Evolutionary conservation across 2,797 vertebrate species (phyloP), one percentile per base, ranked within the genome.

Genomic region (Chrysolophus pictus): DNA sequence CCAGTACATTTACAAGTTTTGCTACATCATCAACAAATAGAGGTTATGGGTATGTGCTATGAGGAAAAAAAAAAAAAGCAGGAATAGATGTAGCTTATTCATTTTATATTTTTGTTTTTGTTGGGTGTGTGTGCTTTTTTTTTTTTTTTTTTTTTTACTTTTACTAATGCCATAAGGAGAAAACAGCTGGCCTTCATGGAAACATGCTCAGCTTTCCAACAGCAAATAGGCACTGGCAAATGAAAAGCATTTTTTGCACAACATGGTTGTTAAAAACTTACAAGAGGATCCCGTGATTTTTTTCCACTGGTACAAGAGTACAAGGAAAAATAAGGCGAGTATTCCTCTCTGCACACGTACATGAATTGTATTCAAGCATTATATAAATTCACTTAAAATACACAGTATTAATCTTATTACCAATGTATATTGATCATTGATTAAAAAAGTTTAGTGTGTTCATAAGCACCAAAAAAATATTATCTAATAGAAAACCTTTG

Each of bases 191-290:
- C 37, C 24, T 88, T 74, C 2, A 0, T 24, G 28, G 53, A 44
- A 53, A 4, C 16, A 42, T n/a, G 42, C 49, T 83, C 53, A 63
- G 31, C 73, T 87, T 95, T 91, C 72, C 70, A 83, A 11, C 14
- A 55, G 65, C 22, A 83, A 88, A 69, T 6, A 77, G 41, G 35
- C 58, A 72, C 9, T 51, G 51, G 41, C 39, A 88, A 94, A 91
- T 84, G 24, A 74, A 90, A 95, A 93, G 37, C 72, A 83, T 64
- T 71, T 94, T 93, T 46, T 58, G 23, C 23, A 72, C 18, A 83
- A 67, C 11, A 55, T 39, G 12, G 18, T 51, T 55, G 21, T 65
- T 74, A 80, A 93, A 78, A 78, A 23, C 13, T 81, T 87, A 23
- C 26, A 91, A 83, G 35, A 17, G 5, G 0, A 63, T 18, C 39